phyloP scores from a whole-genome alignment of 64 coral and sea anemone genomes.

The Trachythela sp. region DNA sequence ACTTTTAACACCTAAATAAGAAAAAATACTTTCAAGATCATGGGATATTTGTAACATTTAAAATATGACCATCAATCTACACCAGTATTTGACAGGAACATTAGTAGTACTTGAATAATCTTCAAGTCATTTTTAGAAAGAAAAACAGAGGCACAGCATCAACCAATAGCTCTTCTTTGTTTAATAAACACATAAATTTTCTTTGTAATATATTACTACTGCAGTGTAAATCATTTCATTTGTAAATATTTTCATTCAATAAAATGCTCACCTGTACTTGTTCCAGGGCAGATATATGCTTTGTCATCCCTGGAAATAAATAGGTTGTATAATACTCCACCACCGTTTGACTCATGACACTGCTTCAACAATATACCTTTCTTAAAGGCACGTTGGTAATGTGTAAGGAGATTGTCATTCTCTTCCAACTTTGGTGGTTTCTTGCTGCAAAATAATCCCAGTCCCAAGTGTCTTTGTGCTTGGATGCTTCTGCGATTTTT shows the following conservation, averaged over 20 bases:
- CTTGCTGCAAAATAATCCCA: slow-evolving; percentile 40
- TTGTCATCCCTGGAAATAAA: slow-evolving; percentile 52
- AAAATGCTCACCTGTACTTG: slow-evolving; percentile 25
- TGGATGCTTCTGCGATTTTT: slow-evolving; percentile 34
- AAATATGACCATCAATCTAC: too few relatives aligned
- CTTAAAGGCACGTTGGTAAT: slow-evolving; percentile 35
- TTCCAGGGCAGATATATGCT: slow-evolving; percentile 12
- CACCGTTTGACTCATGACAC: neutral
- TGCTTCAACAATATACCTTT: slow-evolving; percentile 21
- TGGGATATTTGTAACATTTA: too few relatives aligned
- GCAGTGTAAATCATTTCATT: neutral
- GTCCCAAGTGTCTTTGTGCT: slow-evolving; percentile 19
- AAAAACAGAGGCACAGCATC: too few relatives aligned
- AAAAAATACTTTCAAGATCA: too few relatives aligned
- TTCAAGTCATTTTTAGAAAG: neutral
- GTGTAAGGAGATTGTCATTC: slow-evolving; percentile 33
- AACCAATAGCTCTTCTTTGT: too few relatives aligned
- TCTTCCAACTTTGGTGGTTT: slow-evolving; percentile 38
- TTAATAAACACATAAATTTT: neutral
- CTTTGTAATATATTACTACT: neutral
- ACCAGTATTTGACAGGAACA: too few relatives aligned
- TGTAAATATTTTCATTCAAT: neutral
- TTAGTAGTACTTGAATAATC: too few relatives aligned
- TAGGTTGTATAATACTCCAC: neutral
- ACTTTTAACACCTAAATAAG: too few relatives aligned